Conservation (phyloP, 64 coral and sea anemone genomes). For the Montipora foliosa region DNA sequence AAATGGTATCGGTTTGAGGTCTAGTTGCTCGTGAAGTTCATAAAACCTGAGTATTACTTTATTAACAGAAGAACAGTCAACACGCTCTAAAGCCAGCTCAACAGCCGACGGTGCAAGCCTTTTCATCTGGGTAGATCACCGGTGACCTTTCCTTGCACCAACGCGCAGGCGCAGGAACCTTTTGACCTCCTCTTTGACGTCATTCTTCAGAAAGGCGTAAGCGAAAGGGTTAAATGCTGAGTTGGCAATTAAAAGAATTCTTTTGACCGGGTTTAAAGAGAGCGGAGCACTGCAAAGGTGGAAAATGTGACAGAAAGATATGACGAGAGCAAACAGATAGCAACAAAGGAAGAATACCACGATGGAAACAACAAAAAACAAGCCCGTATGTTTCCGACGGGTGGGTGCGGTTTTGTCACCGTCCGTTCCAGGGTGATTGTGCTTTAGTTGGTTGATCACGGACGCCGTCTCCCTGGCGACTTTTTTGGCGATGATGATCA, state of each 20-base stretch:
- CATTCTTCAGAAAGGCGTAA: conserved; percentile 15
- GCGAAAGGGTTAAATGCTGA: conserved; percentile 26
- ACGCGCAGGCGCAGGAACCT: not conserved
- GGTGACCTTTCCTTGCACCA: not conserved
- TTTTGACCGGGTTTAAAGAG: not conserved
- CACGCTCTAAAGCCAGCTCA: not conserved
- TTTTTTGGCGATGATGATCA: conserved; percentile 34
- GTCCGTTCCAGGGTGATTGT: not conserved
- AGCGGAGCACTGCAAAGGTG: not conserved
- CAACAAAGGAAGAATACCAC: not conserved
- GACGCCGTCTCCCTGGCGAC: not conserved
- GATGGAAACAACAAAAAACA: not conserved
- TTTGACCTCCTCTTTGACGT: conserved; percentile 20
- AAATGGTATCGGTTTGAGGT: no score
- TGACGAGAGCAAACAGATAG: not conserved
- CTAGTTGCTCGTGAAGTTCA: no score
- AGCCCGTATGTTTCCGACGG: not conserved
- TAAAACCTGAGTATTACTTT: no score
- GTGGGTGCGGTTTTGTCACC: not conserved
- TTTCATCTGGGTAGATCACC: not conserved
- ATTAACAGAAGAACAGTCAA: not conserved
- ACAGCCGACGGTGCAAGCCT: no score
- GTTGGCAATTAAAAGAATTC: conserved; percentile 4
- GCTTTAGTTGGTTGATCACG: not conserved
- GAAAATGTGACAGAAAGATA: not conserved